Evolutionary conservation across 2,113 vertebrate species (phyloP).

Genomic region (Cairina moschata): DNA sequence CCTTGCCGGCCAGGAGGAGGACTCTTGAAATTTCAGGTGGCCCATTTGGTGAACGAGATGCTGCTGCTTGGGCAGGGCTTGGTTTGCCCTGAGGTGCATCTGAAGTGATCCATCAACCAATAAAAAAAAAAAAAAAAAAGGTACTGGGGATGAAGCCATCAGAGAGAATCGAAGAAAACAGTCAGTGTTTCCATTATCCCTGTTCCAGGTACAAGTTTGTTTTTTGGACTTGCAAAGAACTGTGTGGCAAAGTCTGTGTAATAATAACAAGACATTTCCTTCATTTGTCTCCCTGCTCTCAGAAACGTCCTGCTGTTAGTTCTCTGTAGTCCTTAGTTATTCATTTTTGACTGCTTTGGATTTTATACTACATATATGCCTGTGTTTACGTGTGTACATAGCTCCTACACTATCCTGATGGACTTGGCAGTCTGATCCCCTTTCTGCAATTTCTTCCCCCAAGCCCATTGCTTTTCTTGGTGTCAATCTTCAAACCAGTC

Average conservation of each 20-base stretch:
- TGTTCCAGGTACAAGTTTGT: neutral
- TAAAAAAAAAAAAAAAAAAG: neutral
- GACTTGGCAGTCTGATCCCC: neutral
- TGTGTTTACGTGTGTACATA: neutral
- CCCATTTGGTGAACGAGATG: neutral
- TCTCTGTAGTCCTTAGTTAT: neutral
- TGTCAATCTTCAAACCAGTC: neutral
- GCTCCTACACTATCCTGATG: neutral
- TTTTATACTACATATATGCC: neutral
- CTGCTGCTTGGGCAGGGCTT: neutral
- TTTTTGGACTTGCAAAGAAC: rapidly evolving
- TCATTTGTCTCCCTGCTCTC: neutral
- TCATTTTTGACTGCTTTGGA: neutral
- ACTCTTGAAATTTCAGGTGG: neutral
- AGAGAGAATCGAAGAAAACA: neutral
- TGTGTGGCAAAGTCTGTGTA: neutral
- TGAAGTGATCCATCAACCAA: neutral
- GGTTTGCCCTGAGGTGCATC: neutral
- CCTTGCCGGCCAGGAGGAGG: rapidly evolving
- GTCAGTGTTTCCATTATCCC: neutral
- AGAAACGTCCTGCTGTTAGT: neutral
- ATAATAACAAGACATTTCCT: neutral
- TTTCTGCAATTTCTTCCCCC: neutral
- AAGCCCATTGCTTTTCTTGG: neutral
- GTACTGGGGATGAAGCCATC: neutral